Base-by-base conservation (phyloP, 1,140 invertebrate species). In the Drosophila insularis region DNA sequence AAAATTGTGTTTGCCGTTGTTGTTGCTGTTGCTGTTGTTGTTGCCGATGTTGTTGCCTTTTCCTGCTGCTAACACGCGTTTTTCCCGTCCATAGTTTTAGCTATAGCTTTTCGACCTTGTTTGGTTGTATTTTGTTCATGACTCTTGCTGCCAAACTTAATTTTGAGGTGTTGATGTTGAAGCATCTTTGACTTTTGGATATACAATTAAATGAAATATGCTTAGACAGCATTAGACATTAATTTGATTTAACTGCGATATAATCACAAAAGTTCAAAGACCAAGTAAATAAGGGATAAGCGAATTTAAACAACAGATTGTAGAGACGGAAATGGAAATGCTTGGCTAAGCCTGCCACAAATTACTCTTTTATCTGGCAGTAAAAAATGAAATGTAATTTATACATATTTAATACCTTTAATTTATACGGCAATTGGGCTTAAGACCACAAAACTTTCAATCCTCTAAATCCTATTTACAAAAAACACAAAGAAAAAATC, bases 121-220 rank as follows among this genome's bases (percentile, higher is more conserved):
- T 76, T 81, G 79, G 76, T 86, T 86, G 78, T 43, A 68, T 75
- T 69, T 62, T 66, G 62, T 66, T 71, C 40, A 56, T 35, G 39
- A 64, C 50, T 71, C 61, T 59, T 54, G 62, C 59, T 62, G 31
- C 68, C 65, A 63, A 80, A 89, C 65, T 72, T 89, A 70, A 89
- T 74, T 89, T 77, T 63, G 61, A 78, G 78, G 84, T 74, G 80
- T 84, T 89, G 81, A 89, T 82, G 43, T 89, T 89, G 72, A 79
- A 70, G 80, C 54, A 54, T 68, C 75, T 71, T 50, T 27, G 69
- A 67, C 60, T 84, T 81, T 72, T 69, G 69, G 68, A 71, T 62
- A 74, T 69, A 75, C 75, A 78, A 78, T 71, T 68, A 78, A 74
- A 73, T 81, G 60, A 76, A 87, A 82, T 89, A 71, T 67, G 69